Evolutionary conservation across 1,140 invertebrate species (phyloP).

Genomic region (Campoletis sonorensis): DNA sequence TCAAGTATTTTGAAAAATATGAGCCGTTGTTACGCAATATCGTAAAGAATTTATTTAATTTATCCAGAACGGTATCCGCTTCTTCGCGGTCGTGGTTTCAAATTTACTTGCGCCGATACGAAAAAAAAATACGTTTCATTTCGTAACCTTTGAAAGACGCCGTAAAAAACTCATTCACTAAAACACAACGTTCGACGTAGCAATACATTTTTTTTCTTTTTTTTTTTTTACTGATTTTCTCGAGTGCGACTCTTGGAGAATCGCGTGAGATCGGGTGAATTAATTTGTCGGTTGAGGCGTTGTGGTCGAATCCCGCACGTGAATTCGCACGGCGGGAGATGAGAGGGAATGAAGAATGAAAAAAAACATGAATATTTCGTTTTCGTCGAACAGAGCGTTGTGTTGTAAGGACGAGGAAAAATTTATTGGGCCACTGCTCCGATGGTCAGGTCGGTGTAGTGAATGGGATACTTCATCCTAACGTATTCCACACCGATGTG

Average conservation of each 20-base stretch:
- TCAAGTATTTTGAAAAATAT: no score
- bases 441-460: slow-evolving; percentile 49
- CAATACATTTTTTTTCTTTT: no score
- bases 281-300: slow-evolving; percentile 36
- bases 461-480: slow-evolving; percentile 54
- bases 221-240: no score
- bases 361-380: slow-evolving; percentile 20
- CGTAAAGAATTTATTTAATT: no score
- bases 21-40: no score
- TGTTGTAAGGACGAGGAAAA: slow-evolving; percentile 48
- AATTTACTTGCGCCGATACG: no score
- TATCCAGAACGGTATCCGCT: no score
- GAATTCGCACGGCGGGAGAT: slow-evolving; percentile 19
- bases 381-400: slow-evolving; percentile 1
- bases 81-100: no score
- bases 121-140: background rate
- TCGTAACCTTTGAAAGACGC: background rate
- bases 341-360: background rate
- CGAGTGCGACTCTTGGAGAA: background rate
- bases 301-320: slow-evolving; percentile 12
- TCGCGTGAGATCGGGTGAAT: slow-evolving; percentile 25
- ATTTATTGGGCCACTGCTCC: slow-evolving; percentile 54
- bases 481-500: background rate
- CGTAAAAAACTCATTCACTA: slow-evolving; percentile 14
- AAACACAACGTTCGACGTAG: slow-evolving; percentile 5